phyloP scores from a whole-genome alignment of 1,140 invertebrate species.

The Drosophila pruinosa region DNA sequence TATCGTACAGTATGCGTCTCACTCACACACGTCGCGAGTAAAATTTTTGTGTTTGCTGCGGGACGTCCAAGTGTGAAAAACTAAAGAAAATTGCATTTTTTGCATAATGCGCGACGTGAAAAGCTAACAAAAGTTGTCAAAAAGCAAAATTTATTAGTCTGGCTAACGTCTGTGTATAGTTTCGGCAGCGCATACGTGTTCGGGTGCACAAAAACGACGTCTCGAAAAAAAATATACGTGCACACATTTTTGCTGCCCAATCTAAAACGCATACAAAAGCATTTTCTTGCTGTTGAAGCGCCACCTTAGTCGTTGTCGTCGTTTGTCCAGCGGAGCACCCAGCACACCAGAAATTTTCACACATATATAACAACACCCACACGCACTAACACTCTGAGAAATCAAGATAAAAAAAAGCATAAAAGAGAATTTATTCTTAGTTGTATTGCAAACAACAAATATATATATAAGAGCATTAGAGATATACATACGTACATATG shows the following conservation, averaged over 20 bases:
- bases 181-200: conserved; percentile 69
- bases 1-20: conserved; percentile 63
- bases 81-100: conserved; percentile 80
- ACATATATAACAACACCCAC: conserved; percentile 38
- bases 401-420: conserved; percentile 60
- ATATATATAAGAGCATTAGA: conserved; percentile 59
- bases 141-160: conserved; percentile 72
- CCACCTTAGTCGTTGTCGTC: conserved; percentile 34
- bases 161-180: conserved; percentile 65
- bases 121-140: conserved; percentile 76
- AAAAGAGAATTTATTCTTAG: conserved; percentile 73
- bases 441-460: conserved; percentile 52
- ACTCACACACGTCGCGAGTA: conserved; percentile 65
- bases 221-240: conserved; percentile 73
- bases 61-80: conserved; percentile 71
- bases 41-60: conserved; percentile 66
- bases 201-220: conserved; percentile 72
- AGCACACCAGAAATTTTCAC: conserved; percentile 55
- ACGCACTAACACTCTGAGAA: conserved; percentile 31
- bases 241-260: conserved; percentile 72
- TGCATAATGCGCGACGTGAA: conserved; percentile 80
- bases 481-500: conserved; percentile 34
- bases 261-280: conserved; percentile 77
- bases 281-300: conserved; percentile 68
- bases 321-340: conserved; percentile 66